Evolutionary conservation across 2,797 vertebrate species (phyloP).

Genomic region (Gymnodraco acuticeps): DNA sequence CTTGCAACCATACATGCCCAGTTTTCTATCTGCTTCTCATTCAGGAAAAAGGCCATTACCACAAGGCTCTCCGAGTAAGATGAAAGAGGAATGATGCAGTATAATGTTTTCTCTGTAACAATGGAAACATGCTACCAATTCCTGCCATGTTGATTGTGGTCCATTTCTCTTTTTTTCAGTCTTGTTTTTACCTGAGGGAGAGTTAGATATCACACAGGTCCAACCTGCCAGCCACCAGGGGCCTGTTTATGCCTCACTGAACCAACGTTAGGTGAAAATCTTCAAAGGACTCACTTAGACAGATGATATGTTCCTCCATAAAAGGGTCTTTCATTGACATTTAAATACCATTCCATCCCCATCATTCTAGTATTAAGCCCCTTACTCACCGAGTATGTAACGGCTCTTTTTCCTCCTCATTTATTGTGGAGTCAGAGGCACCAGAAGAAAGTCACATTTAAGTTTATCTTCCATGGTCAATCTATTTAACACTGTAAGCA

Average conservation of each 20-base stretch:
- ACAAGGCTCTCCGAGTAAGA: conserved; percentile 54
- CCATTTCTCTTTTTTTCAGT: conserved; percentile 22
- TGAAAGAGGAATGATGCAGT: conserved; percentile 66
- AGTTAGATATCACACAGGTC: conserved; percentile 40
- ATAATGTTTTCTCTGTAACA: conserved; percentile 50
- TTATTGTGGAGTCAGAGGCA: conserved; percentile 59
- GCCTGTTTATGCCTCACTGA: conserved; percentile 59
- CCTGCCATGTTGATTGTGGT: conserved; percentile 38
- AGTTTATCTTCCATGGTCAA: conserved; percentile 76
- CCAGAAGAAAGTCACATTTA: conserved; percentile 72
- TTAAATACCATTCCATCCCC: conserved; percentile 64
- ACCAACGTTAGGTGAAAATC: conserved; percentile 52
- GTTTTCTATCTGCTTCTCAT: conserved; percentile 57
- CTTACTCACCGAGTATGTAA: conserved; percentile 41
- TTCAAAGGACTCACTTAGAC: conserved; percentile 61
- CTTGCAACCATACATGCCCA: conserved; percentile 47
- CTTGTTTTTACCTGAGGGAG: conserved; percentile 53
- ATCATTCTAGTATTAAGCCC: conserved; percentile 54
- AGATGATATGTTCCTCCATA: conserved; percentile 61
- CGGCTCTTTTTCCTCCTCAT: conserved; percentile 54
- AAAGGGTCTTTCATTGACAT: conserved; percentile 67
- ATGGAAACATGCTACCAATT: conserved; percentile 50
- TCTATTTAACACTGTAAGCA: conserved; percentile 77
- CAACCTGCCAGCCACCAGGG: conserved; percentile 42
- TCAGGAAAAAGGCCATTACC: conserved; percentile 64